Base-by-base conservation (phyloP, 53 echinoderm and acorn worm species). In the Holothuria leucospilota region DNA sequence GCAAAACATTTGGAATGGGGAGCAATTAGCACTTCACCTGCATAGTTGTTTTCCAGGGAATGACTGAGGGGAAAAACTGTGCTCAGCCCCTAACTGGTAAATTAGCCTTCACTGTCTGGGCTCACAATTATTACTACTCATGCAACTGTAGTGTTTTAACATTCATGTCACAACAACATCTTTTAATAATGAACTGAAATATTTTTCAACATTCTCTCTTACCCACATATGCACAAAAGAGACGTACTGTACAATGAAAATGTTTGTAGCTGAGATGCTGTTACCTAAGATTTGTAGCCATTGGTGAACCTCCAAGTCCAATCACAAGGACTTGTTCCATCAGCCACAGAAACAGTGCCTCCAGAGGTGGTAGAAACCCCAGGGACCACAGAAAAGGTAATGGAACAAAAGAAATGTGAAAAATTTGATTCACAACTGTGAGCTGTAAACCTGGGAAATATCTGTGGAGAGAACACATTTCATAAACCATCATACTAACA, bases 211-310 rank as follows among this genome's bases (percentile, higher is more conserved):
- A 16, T 25, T 5, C 8, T 14, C 12, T 10, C 65, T 2, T 34
- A 34, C 3, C 34, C 34, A 34, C 34, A 34, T 34, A 64, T 64
- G 23, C 65, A 64, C 3, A 6, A 64, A 64, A 25, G 6, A 11
- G 0, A n/a, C n/a, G n/a, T 42, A 42, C 42, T 56, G 56, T 16
- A 0, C 56, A 0, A 18, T 56, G 5, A 56, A 56, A 56, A 56
- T 56, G 18, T 4, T 9, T 7, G 56, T 18, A 56, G 56, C 1
- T 56, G 5, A 56, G 18, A 0, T 73, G 40, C 9, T 67, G 56
- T 74, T 95, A 96, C 97, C 97, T 96, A 6, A 93, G 40, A 88
- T 96, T 95, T 77, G 93, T 91, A 26, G 97, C 97, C 85, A 95
- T 90, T 3, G 86, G 91, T 63, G 97, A 96, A 15, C 97, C 97